Base-by-base conservation (phyloP, 1,140 invertebrate species). In the Ostrea denselamellosa region DNA sequence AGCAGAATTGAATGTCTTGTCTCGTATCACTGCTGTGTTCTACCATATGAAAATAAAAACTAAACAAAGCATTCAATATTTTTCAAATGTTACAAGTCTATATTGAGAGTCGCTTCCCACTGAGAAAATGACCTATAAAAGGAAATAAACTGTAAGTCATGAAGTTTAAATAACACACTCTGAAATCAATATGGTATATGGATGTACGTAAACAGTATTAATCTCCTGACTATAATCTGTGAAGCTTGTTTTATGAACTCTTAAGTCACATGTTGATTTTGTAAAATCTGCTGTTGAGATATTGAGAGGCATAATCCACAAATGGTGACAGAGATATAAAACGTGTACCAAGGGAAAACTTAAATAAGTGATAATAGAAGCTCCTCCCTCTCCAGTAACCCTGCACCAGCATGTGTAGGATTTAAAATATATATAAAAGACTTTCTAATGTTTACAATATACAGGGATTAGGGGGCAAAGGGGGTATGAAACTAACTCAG, bases 231-330 rank as follows among this genome's bases (percentile, higher is more conserved):
- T 77, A 25, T 77, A 77, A 77, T 77, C 68, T 34, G 9, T 28
- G 68, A 0, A 10, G 22, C 68, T 77, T 34, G 28, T 14, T 34
- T 34, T 22, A 2, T 77, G 68, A 77, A 34, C 22, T 28, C 28
- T 77, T 77, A 77, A 77, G 68, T 77, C 68, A 34, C 4, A 77
- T 77, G 68, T 77, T 77, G 68, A 34, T 77, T 77, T 77, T 77
- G 68, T 77, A 14, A 34, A 12, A 77, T 77, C 22, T 62, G 58
- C 58, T 19, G 58, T n/a, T 28, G 14, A 77, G 68, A 28, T 77
- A 77, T 77, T 34, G 68, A 68, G 28, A 71, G 28, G 4, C 9
- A 28, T 77, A 77, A 77, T 77, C 25, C 68, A 77, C 7, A 17
- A n/a, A n/a, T 62, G n/a, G 58, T 19, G 58, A n/a, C 28, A 62